Evolutionary conservation across 2,797 vertebrate species (phyloP), one percentile per base, ranked within the genome.

Genomic region (Netta rufina): DNA sequence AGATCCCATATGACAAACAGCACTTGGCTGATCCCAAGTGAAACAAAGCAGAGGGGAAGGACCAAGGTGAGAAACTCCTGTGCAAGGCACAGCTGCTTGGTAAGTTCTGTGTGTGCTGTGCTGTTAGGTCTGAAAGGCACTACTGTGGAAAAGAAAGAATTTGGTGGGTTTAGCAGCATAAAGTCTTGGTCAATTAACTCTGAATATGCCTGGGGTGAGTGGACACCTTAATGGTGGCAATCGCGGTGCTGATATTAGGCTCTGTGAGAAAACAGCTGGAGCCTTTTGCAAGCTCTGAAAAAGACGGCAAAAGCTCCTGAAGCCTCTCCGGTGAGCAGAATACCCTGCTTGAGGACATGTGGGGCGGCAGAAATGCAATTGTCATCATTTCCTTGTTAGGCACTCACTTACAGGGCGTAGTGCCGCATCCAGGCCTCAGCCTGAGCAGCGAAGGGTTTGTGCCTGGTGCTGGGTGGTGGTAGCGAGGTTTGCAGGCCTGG

Each of bases 11-110:
- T 11, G 27, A 51, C 11, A 71, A 83, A 70, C 0, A 1, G 7
- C 0, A 0, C 18, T 85, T 71, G 47, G 15, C 6, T 80, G 22
- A 80, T 20, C 8, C 17, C 1, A 0, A 4, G 56, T 62, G 54
- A 70, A 78, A 32, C 11, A 47, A 67, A 78, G 28, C 0, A 1
- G 11, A 57, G 27, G 12, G 27, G 71, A 51, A 60, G 12, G 22
- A 56, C 38, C 13, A 17, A 0, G 1, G 25, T 53, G 58, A 80
- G 47, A 76, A 89, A 69, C 0, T 0, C 14, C 11, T 9, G 20
- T 1, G 1, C 12, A 43, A 89, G 16, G 16, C 47, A 36, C 3
- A 25, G 19, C 13, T 72, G 41, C 21, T 51, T 9, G 76, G 5
- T 10, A 3, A 9, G 22, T 18, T 10, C 22, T 47, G 3, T 16